A percentile compares a stretch with the other conserved stretches of the same genome.
These are phyloP conservation scores for Tiliqua scincoides DNA, from an alignment of 2,113 vertebrate genomes.

Conservation along the genomic window DNA sequence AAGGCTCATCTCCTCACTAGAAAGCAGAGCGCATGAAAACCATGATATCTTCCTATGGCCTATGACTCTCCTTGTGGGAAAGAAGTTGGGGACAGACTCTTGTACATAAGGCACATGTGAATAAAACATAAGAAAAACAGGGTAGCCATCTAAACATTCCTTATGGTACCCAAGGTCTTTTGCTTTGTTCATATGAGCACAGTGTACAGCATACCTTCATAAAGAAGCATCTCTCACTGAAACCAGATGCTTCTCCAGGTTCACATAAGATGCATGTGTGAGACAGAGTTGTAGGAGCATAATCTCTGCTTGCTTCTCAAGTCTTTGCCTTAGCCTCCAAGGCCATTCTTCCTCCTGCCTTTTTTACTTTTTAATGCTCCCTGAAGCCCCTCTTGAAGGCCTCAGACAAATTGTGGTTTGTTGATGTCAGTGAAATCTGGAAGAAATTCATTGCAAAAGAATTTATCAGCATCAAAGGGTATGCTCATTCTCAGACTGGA, in stretches of 20 bases:
- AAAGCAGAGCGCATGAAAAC: neutral
- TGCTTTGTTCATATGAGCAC: neutral
- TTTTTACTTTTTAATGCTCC: neutral
- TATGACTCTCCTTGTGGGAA: neutral
- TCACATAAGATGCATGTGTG: neutral
- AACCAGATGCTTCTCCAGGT: neutral
- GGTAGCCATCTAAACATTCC: neutral
- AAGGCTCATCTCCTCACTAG: neutral
- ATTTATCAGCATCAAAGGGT: slow-evolving; percentile 23
- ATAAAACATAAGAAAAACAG: neutral
- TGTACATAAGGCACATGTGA: neutral
- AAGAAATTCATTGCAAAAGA: slow-evolving; percentile 39
- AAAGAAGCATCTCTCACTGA: neutral
- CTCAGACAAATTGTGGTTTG: slow-evolving; percentile 25
- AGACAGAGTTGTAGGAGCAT: neutral
- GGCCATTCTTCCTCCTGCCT: neutral
- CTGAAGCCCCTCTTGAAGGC: slow-evolving; percentile 8
- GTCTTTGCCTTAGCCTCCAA: neutral
- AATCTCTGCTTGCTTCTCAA: neutral
- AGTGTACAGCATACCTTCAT: neutral
- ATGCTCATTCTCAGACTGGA: slow-evolving; percentile 10
- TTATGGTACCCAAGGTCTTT: neutral
- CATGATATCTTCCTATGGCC: neutral
- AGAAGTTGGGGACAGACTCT: neutral
- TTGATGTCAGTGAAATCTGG: slow-evolving; percentile 34